Base-by-base conservation (phyloP, 2,797 vertebrate genomes). In the Ceryle rudis region DNA sequence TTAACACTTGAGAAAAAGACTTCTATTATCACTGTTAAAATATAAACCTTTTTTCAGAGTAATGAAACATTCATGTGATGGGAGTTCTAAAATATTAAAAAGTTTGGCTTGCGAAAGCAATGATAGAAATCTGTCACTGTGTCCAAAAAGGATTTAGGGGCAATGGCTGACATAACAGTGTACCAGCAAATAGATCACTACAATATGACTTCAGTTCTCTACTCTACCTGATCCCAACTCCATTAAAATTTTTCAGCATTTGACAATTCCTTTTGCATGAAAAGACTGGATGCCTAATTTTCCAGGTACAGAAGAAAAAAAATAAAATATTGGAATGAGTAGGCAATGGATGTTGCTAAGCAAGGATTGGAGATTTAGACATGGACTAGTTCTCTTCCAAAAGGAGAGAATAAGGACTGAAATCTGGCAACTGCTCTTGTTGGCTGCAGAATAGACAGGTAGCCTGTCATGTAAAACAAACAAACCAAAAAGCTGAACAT, bases 11-110 rank as follows among this genome's bases (percentile, higher is more conserved):
- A 93, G 57, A 69, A 39, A 51, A 71, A 89, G 31, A 7, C 61
- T 86, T 26, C 33, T 78, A 7, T 77, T 93, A 25, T 33, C 44
- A 26, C 47, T 82, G 9, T 70, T 88, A 78, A 23, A 54, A 61
- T 84, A 22, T 54, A 44, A 83, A 44, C 12, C 1, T 64, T 81
- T 91, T 69, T 85, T 86, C 33, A 3, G 2, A 55, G 7, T 66
- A 15, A 37, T 55, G 23, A 81, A 93, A 60, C 22, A 18, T 73
- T 77, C 35, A 58, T 91, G 37, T 70, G n/a, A 44, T 66, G 26
- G 5, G 35, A 74, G 8, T 51, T 89, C 52, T 77, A 55, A 92
- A 87, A 82, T 87, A 73, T 55, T 91, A 14, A 70, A 62, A 78
- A 67, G 25, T 37, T 55, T 67, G 55, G 5, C 14, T 86, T 86